Percentiles rank a stretch among this genome's conserved stretches.
Evolutionary conservation across 1,140 invertebrate genomes (phyloP).

Genomic region (Acromyrmex charruanus): DNA sequence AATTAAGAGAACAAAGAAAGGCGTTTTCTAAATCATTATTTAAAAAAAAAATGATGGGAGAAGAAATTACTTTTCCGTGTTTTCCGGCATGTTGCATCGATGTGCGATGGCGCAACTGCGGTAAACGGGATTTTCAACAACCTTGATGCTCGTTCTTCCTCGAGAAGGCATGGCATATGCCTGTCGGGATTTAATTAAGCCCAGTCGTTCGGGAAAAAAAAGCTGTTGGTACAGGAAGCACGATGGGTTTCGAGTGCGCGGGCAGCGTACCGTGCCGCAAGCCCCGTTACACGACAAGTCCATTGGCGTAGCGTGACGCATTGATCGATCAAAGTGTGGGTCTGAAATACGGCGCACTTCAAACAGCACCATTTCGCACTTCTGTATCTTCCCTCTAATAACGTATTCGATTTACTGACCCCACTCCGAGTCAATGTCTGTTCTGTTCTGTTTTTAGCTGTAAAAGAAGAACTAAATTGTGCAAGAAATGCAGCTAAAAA

Average conservation of each 20-base stretch:
- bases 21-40: not conserved
- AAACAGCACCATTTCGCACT: not conserved
- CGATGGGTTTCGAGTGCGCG: slow-evolving; percentile 74
- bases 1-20: not conserved
- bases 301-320: slow-evolving; percentile 68
- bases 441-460: no score
- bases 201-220: slow-evolving; percentile 56
- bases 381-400: not conserved
- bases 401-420: no score
- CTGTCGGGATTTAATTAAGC: slow-evolving; percentile 73
- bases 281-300: slow-evolving; percentile 71
- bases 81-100: not conserved
- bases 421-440: no score
- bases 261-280: slow-evolving; percentile 69
- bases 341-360: not conserved
- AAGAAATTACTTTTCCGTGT: not conserved
- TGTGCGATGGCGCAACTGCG: not conserved
- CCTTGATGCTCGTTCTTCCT: slow-evolving; percentile 18
- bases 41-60: not conserved
- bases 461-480: no score
- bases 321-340: not conserved
- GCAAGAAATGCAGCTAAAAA: no score
- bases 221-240: slow-evolving; percentile 74
- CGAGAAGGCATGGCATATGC: slow-evolving; percentile 13
- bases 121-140: slow-evolving; percentile 36